phyloP scores from a whole-genome alignment of 2,797 vertebrate genomes.

The Cossypha polioptera region DNA sequence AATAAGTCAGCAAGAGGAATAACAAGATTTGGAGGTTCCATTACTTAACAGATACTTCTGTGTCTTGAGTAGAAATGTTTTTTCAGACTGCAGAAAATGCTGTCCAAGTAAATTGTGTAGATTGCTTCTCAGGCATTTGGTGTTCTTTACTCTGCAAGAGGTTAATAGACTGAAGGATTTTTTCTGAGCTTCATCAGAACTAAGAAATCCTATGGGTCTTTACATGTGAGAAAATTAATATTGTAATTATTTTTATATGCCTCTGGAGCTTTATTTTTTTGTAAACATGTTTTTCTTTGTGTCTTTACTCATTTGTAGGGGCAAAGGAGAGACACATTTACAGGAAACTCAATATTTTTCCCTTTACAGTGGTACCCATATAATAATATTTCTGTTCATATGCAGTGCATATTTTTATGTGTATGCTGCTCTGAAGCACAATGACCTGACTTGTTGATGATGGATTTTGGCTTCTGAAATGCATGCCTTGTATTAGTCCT shows the following conservation, averaged over 20 bases:
- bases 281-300: neutral
- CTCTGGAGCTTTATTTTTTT: neutral
- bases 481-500: neutral
- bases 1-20: neutral
- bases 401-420: neutral
- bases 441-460: neutral
- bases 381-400: neutral
- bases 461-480: neutral
- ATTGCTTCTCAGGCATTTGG: neutral
- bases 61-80: neutral
- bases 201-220: neutral
- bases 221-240: neutral
- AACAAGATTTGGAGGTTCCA: neutral
- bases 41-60: neutral
- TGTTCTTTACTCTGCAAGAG: neutral
- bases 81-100: neutral
- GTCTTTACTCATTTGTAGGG: neutral
- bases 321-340: neutral
- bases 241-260: neutral
- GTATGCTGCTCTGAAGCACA: neutral
- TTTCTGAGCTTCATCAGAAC: neutral
- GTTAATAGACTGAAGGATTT: neutral
- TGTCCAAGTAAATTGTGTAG: neutral
- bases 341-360: neutral
- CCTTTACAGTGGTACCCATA: neutral